Evolutionary conservation across 2,888 invertebrate species (phyloP).

Genomic region (Cinara cedri): DNA sequence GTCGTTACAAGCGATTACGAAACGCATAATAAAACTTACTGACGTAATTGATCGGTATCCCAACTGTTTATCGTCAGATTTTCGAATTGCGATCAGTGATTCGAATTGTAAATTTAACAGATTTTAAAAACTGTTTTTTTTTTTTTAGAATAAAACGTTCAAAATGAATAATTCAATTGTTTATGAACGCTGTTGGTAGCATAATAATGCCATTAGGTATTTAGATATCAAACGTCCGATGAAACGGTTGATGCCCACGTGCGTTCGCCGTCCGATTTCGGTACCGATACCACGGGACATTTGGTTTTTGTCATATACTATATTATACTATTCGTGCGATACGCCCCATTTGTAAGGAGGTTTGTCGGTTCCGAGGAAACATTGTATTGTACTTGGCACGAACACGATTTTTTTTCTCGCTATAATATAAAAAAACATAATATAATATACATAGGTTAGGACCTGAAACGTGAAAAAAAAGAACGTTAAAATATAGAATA

Average conservation of each 20-base stretch:
- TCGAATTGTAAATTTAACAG: neutral
- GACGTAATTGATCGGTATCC: too few relatives aligned
- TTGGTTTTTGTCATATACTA: neutral
- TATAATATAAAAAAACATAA: too few relatives aligned
- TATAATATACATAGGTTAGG: neutral
- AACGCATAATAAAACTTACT: neutral
- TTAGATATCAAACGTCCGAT: neutral
- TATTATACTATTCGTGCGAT: neutral
- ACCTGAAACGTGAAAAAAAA: neutral
- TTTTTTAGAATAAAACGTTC: neutral
- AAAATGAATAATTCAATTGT: too few relatives aligned
- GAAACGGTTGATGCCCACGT: neutral
- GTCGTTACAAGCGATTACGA: too few relatives aligned
- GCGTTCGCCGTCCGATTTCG: neutral
- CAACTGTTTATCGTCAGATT: neutral
- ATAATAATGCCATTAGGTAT: conserved; percentile 8
- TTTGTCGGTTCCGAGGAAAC: conserved; percentile 1
- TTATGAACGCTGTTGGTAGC: neutral
- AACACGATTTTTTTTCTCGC: conserved; percentile 11
- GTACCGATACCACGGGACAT: neutral
- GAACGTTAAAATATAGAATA: too few relatives aligned
- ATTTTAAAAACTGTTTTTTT: neutral
- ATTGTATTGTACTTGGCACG: neutral
- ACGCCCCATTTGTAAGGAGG: conserved; percentile 16
- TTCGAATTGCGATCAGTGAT: neutral